Evolutionary conservation across 2,113 vertebrate genomes (phyloP).

Genomic region (Platysternon megacephalum): DNA sequence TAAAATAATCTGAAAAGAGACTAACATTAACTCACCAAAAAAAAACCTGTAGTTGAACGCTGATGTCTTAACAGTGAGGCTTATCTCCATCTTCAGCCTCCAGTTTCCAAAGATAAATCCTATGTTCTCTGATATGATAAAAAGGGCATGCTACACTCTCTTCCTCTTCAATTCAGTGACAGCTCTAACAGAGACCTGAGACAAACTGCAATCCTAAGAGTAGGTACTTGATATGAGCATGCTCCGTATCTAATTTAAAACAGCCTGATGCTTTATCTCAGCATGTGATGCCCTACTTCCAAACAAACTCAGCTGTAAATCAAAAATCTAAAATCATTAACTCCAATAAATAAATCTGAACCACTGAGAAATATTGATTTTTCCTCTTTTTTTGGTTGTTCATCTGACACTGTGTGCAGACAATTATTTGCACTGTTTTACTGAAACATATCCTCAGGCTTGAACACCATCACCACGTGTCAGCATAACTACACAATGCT

Average conservation of each 20-base stretch:
- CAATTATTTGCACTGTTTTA: conserved; percentile 46
- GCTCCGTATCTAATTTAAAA: conserved; percentile 76
- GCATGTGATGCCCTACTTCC: conserved; percentile 79
- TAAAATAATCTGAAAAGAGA: conserved; percentile 7
- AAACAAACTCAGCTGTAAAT: conserved; percentile 56
- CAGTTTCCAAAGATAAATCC: conserved; percentile 58
- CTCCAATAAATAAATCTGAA: conserved; percentile 29
- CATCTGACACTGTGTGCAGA: conserved; percentile 16
- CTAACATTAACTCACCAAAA: conserved; percentile 71
- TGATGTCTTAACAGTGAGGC: conserved; percentile 13
- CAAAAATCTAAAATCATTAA: conserved; percentile 65
- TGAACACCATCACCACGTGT: conserved; percentile 42
- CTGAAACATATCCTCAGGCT: conserved; percentile 39
- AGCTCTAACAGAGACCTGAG: conserved; percentile 55
- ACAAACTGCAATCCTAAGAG: conserved; percentile 47
- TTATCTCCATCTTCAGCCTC: conserved; percentile 36
- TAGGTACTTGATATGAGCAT: conserved; percentile 74
- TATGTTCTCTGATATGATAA: conserved; percentile 38
- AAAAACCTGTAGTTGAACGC: neutral
- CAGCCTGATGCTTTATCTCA: conserved; percentile 69
- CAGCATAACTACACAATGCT: conserved; percentile 15
- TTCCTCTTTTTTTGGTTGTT: neutral
- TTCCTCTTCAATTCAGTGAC: conserved; percentile 36
- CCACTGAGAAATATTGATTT: conserved; percentile 33
- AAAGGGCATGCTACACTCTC: conserved; percentile 50